phyloP scores from a whole-genome alignment of 2,113 vertebrate genomes.

The Gasterosteus aculeatus region DNA sequence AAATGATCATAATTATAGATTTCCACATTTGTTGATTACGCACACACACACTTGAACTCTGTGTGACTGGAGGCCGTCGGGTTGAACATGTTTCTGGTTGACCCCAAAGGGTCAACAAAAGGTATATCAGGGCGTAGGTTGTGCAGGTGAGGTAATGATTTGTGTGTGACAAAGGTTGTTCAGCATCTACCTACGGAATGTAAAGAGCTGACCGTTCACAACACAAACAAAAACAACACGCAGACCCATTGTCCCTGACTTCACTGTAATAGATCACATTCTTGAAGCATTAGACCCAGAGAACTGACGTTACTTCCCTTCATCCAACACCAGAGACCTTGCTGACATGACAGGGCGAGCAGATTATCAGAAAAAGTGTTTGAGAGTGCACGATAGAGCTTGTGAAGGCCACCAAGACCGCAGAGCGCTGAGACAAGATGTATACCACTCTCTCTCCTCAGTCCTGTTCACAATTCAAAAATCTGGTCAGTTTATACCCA shows the following conservation, averaged over 20 bases:
- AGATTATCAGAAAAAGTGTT: constrained; percentile 58
- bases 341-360: constrained; percentile 66
- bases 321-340: constrained; percentile 49
- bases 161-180: too few relatives aligned
- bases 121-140: too few relatives aligned
- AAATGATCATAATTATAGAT: too few relatives aligned
- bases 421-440: constrained; percentile 47
- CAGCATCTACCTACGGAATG: too few relatives aligned
- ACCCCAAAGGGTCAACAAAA: too few relatives aligned
- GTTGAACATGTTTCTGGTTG: too few relatives aligned
- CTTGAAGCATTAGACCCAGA: constrained; percentile 36
- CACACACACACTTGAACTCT: too few relatives aligned
- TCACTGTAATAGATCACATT: constrained; percentile 38
- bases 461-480: neutral
- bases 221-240: constrained; percentile 39
- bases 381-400: constrained; percentile 49
- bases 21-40: too few relatives aligned
- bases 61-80: too few relatives aligned
- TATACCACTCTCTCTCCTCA: constrained; percentile 8
- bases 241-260: constrained; percentile 60
- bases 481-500: neutral
- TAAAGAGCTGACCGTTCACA: too few relatives aligned
- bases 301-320: constrained; percentile 28
- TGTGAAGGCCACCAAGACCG: constrained; percentile 55
- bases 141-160: too few relatives aligned